Conservation (phyloP, 2,113 vertebrate genomes). For the Synchiropus splendidus region DNA sequence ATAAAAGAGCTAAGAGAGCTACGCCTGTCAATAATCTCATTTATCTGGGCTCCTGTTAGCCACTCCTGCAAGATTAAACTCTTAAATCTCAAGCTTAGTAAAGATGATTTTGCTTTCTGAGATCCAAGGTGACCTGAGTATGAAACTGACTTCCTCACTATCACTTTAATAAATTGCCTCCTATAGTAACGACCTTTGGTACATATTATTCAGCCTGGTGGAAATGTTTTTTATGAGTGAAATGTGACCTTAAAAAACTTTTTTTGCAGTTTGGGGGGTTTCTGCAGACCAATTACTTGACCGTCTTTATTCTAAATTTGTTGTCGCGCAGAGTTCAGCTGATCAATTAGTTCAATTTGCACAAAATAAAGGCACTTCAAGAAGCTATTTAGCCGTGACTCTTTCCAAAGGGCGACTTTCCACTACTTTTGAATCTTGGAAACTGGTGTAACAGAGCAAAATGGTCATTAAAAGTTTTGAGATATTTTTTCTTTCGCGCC, state of each 20-base stretch:
- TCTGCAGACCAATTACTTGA: constrained; percentile 24
- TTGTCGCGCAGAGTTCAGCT: constrained; percentile 24
- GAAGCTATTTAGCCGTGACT: too few relatives aligned
- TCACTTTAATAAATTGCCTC: constrained; percentile 29
- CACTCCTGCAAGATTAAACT: too few relatives aligned
- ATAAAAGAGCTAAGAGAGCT: constrained; percentile 22
- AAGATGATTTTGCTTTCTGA: not conserved
- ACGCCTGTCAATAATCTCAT: constrained; percentile 41
- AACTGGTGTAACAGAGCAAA: too few relatives aligned
- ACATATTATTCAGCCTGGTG: constrained; percentile 5
- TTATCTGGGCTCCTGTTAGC: constrained; percentile 18
- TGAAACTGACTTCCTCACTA: constrained; percentile 8
- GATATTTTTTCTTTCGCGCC: too few relatives aligned
- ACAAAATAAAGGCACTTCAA: constrained; percentile 1
- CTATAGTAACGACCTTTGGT: constrained; percentile 13
- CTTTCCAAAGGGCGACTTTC: too few relatives aligned
- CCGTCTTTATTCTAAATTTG: constrained; percentile 31
- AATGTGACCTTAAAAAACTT: too few relatives aligned
- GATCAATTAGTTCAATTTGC: constrained; percentile 50
- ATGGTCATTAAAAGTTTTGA: too few relatives aligned
- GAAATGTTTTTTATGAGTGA: constrained; percentile 11
- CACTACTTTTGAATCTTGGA: too few relatives aligned
- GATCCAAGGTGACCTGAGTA: constrained; percentile 20
- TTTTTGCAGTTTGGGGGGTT: constrained; percentile 3
- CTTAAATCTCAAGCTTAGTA: too few relatives aligned